phyloP scores from a whole-genome alignment of 2,888 invertebrate species.

The Cantharis rufa region DNA sequence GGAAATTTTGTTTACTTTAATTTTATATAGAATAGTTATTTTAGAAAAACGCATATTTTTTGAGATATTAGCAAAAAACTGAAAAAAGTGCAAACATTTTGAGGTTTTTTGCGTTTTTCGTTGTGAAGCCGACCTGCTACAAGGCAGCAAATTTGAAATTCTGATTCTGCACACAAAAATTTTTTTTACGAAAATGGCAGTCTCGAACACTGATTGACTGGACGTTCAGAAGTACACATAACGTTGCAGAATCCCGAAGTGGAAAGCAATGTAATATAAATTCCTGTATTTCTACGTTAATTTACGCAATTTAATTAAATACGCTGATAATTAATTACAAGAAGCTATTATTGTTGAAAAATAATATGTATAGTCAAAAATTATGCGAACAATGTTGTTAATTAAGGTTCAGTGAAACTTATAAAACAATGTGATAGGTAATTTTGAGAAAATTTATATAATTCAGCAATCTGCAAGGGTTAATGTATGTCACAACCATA shows the following conservation, averaged over 20 bases:
- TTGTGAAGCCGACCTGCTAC: too few relatives aligned
- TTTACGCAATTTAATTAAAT: neutral
- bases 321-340: neutral
- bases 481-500: conserved; percentile 28
- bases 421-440: neutral
- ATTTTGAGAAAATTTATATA: neutral
- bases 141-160: too few relatives aligned
- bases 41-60: too few relatives aligned
- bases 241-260: neutral
- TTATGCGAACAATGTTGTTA: neutral
- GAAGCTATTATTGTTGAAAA: neutral
- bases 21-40: too few relatives aligned
- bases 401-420: neutral
- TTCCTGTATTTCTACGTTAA: neutral
- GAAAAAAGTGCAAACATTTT: too few relatives aligned
- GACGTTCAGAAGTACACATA: too few relatives aligned
- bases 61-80: too few relatives aligned
- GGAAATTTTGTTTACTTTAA: too few relatives aligned
- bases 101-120: too few relatives aligned
- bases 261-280: neutral
- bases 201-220: too few relatives aligned
- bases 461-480: conserved; percentile 8
- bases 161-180: too few relatives aligned
- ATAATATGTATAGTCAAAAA: neutral
- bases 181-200: too few relatives aligned